Percentiles rank a stretch among this genome's conserved stretches.
Evolutionary conservation across 2,113 vertebrate species (phyloP).

Genomic region (Tachysurus vachellii): DNA sequence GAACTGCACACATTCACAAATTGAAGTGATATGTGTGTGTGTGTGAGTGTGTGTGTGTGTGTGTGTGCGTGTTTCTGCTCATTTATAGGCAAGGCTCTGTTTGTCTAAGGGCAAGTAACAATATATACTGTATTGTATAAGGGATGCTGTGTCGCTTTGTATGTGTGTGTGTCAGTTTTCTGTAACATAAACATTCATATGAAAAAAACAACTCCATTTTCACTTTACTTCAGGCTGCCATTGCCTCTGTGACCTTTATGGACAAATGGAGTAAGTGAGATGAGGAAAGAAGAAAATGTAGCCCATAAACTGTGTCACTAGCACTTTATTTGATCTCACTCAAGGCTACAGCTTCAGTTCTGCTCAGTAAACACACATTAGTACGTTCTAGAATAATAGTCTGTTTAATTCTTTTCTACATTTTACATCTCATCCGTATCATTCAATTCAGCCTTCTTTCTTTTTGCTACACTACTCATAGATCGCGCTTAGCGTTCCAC

Average conservation of each 20-base stretch:
- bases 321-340: constrained; percentile 6
- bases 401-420: constrained; percentile 37
- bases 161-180: neutral
- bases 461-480: neutral
- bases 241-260: constrained; percentile 8
- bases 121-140: neutral
- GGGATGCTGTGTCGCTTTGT: neutral
- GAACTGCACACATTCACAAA: neutral
- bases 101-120: neutral
- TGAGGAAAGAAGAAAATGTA: neutral
- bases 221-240: constrained; percentile 14
- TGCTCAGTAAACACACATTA: constrained; percentile 14
- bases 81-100: neutral
- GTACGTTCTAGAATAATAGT: constrained; percentile 27
- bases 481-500: neutral
- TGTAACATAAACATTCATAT: constrained; percentile 1
- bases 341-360: constrained; percentile 14
- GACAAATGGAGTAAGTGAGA: neutral
- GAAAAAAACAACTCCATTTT: constrained; percentile 12
- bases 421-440: neutral
- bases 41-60: neutral
- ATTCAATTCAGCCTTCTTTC: neutral
- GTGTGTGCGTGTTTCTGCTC: neutral
- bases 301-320: constrained; percentile 4
- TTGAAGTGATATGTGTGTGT: neutral